Evolutionary conservation across 2,888 invertebrate species (phyloP), one percentile per base, ranked within the genome.

Genomic region (Nephrotoma flavescens): DNA sequence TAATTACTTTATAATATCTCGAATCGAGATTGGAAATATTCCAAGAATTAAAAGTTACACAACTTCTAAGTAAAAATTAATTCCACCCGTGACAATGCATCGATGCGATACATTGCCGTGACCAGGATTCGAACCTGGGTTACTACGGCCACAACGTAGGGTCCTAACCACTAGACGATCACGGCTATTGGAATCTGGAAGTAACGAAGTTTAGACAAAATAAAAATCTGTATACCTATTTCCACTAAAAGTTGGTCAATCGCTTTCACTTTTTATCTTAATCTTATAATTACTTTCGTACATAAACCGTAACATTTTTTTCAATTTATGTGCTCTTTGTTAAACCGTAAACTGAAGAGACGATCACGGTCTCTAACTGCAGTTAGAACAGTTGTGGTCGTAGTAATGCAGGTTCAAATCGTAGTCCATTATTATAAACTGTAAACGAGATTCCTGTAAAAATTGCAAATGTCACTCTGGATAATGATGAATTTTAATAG

Each of bases 351-450:
- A 0, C 12, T 47, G 4, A 1, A 47, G 12, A n/a, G n/a, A 4
- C 88, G 87, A 87, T 88, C 87, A 88, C 87, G 87, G 87, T 88
- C 87, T 88, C 87, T n/a, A n/a, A n/a, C n/a, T n/a, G 88, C 92
- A 92, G 92, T 92, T 92, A 92, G 92, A 91, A 93, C 93, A 92
- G 93, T 93, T 93, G 93, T 93, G 93, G 93, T 93, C 93, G 93
- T 92, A 92, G 92, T 93, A 93, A 93, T 93, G 93, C 93, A 93
- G 93, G 93, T 93, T 93, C 93, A 12, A 47, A 9, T 47, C 12
- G 2, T 47, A 12, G 12, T 47, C 9, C 3, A n/a, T n/a, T n/a
- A n/a, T n/a, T n/a, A n/a, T n/a, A n/a, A n/a, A n/a, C n/a, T n/a
- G n/a, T n/a, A n/a, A n/a, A n/a, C n/a, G 31, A 31, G 31, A 31